These are phyloP conservation scores for Pyrgilauda ruficollis DNA, from an alignment of 2,113 vertebrate species.

Conservation along the genomic window DNA sequence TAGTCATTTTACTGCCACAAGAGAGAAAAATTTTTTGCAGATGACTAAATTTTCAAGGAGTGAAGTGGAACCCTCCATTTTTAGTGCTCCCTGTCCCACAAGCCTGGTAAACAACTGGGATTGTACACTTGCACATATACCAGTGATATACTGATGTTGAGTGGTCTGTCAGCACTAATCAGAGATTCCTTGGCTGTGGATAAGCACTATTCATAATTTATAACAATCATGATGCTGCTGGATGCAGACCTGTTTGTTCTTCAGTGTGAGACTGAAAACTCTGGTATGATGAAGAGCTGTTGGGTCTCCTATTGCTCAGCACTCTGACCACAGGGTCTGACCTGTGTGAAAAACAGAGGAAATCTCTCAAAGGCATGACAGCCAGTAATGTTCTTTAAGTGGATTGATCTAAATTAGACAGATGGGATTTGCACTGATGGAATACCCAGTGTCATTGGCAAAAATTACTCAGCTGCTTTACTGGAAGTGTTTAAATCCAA, in stretches of 20 bases:
- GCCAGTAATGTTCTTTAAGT: background rate
- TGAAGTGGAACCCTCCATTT: background rate
- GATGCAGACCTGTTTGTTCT: background rate
- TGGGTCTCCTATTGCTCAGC: background rate
- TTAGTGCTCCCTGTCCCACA: background rate
- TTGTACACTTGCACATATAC: background rate
- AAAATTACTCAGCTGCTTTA: background rate
- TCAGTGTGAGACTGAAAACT: background rate
- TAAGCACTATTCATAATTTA: background rate
- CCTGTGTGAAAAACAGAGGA: background rate
- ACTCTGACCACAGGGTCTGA: rapidly evolving
- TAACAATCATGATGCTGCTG: background rate
- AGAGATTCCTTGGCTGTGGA: background rate
- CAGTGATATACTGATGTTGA: background rate
- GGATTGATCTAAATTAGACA: background rate
- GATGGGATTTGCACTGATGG: conserved; percentile 15
- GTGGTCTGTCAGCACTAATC: background rate
- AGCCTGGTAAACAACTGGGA: background rate
- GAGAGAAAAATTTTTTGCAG: background rate
- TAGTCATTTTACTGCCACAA: background rate
- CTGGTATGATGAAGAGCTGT: background rate
- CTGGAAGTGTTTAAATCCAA: background rate
- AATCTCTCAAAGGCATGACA: background rate
- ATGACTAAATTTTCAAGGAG: background rate
- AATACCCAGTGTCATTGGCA: background rate